These are phyloP conservation scores for Gryllus bimaculatus DNA, from an alignment of 1,140 invertebrate genomes.

Conservation along the genomic window DNA sequence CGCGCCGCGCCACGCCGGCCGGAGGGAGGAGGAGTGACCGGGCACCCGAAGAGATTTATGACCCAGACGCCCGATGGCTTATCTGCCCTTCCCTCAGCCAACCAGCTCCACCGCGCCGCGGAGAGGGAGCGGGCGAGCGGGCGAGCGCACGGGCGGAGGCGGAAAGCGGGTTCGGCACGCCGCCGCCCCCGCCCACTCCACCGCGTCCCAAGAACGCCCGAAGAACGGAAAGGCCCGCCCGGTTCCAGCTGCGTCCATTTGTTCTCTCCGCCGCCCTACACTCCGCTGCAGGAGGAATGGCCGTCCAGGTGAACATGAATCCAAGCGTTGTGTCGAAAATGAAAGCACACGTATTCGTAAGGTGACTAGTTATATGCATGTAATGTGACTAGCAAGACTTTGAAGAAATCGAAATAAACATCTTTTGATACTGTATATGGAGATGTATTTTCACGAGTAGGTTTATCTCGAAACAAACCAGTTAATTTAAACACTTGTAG, in stretches of 20 bases:
- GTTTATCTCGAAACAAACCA: no score
- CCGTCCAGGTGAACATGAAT: background rate
- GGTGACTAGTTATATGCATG: no score
- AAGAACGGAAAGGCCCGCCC: background rate
- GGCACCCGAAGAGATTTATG: background rate
- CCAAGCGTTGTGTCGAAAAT: no score
- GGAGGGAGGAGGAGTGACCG: background rate
- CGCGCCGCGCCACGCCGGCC: no score
- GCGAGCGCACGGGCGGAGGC: background rate
- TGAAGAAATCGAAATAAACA: no score
- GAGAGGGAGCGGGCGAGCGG: background rate
- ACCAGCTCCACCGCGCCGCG: background rate
- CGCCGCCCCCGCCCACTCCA: background rate
- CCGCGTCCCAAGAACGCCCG: background rate
- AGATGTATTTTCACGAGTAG: no score
- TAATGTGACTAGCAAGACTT: no score
- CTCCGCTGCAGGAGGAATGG: background rate
- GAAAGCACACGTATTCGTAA: no score
- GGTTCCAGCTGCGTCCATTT: background rate
- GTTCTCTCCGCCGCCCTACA: background rate
- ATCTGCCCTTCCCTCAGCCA: background rate
- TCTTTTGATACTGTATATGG: no score
- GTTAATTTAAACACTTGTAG: no score
- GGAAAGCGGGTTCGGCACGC: background rate
- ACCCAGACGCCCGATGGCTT: constrained; percentile 2